These are phyloP conservation scores for Dasysyrphus albostriatus DNA, from an alignment of 2,888 invertebrate genomes.

Conservation along the genomic window DNA sequence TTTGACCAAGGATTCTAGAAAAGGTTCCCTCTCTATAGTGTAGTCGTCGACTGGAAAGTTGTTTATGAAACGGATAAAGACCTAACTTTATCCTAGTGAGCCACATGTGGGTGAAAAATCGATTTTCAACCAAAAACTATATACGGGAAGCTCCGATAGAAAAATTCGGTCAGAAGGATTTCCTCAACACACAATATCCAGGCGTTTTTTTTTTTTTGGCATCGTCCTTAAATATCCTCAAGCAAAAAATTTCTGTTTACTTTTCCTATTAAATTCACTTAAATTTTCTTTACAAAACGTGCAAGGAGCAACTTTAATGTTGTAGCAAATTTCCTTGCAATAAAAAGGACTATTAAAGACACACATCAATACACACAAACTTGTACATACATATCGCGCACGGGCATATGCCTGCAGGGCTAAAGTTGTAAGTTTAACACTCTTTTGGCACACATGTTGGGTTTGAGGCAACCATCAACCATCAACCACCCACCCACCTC, in stretches of 20 bases:
- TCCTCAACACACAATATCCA: constrained; percentile 21
- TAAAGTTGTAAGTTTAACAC: constrained; percentile 61
- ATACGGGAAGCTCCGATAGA: constrained; percentile 2
- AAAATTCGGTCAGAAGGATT: constrained; percentile 68
- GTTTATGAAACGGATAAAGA: constrained; percentile 75
- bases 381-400: constrained; percentile 39
- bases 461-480: background rate
- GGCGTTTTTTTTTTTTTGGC: background rate
- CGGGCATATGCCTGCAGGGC: constrained; percentile 43
- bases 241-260: constrained; percentile 58
- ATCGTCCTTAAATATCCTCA: constrained; percentile 57
- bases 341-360: constrained; percentile 48
- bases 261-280: constrained; percentile 62
- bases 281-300: constrained; percentile 44
- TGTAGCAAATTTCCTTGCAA: constrained; percentile 37
- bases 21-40: constrained; percentile 29
- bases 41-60: constrained; percentile 68
- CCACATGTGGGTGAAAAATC: constrained; percentile 65
- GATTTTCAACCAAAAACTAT: constrained; percentile 56
- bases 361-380: constrained; percentile 21
- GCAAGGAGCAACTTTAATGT: constrained; percentile 53
- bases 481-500: background rate
- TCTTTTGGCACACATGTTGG: constrained; percentile 23
- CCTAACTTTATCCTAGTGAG: constrained; percentile 66
- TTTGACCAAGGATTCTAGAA: constrained; percentile 56